phyloP scores from a whole-genome alignment of 2,888 invertebrate genomes.

The Polydrusus tereticollis region DNA sequence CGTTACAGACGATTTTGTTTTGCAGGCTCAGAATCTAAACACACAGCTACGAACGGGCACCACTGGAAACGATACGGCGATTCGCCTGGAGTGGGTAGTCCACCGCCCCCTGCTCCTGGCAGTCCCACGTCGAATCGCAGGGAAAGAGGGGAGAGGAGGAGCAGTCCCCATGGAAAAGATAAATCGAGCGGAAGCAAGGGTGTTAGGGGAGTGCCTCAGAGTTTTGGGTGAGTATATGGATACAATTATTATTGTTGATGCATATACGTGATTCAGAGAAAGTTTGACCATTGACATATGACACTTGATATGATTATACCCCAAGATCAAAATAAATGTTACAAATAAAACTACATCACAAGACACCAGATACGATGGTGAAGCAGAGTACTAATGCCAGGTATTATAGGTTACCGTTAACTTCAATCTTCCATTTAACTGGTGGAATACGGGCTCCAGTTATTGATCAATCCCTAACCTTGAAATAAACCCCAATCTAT shows the following conservation, averaged over 20 bases:
- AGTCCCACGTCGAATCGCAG: conserved; percentile 66
- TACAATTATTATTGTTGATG: background rate
- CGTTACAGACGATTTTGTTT: background rate
- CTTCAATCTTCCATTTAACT: no score
- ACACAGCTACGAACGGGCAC: conserved; percentile 63
- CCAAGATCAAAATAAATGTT: no score
- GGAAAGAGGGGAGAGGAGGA: conserved; percentile 61
- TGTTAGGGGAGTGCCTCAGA: conserved; percentile 81
- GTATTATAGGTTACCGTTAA: no score
- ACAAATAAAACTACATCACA: no score
- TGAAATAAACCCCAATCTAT: no score
- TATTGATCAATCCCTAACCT: no score
- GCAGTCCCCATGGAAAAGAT: conserved; percentile 65
- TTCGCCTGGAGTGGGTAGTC: conserved; percentile 75
- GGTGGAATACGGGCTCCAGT: no score
- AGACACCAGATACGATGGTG: no score
- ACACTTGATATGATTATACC: no score
- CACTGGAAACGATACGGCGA: conserved; percentile 78
- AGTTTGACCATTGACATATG: no score
- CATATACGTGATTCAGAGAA: no score
- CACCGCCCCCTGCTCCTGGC: conserved; percentile 71
- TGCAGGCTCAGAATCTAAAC: conserved; percentile 39
- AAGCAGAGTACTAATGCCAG: no score
- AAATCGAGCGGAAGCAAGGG: conserved; percentile 72
- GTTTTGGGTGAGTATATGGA: conserved; percentile 72